phyloP scores from a whole-genome alignment of 2,113 vertebrate genomes.

The Atlantisia rogersi region DNA sequence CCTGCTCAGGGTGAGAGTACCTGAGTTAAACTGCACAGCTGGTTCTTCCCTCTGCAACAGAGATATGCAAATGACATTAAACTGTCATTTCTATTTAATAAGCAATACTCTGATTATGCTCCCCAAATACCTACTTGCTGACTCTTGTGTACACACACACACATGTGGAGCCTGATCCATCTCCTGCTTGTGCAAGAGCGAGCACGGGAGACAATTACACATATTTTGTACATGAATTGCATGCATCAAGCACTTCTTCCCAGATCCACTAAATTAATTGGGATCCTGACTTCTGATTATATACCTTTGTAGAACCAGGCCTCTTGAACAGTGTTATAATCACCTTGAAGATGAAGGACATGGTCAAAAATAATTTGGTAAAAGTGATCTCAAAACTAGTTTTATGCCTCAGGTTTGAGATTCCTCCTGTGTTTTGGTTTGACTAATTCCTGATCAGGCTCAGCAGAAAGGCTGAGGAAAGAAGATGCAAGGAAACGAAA shows the following conservation, averaged over 20 bases:
- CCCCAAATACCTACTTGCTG: neutral
- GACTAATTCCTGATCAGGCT: neutral
- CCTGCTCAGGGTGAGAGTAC: constrained; percentile 83
- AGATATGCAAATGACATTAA: neutral
- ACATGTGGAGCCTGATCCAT: neutral
- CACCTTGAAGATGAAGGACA: neutral
- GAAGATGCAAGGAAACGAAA: neutral
- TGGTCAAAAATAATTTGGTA: neutral
- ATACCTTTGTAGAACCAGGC: neutral
- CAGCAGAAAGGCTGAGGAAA: neutral
- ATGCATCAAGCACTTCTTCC: neutral
- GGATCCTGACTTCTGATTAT: neutral
- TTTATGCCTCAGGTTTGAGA: neutral
- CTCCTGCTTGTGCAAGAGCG: neutral
- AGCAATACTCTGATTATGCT: neutral
- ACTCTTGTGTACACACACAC: neutral
- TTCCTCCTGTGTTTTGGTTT: neutral
- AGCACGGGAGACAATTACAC: neutral
- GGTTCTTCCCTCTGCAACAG: constrained; percentile 86
- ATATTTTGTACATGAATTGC: neutral
- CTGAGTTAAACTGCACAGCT: constrained; percentile 88
- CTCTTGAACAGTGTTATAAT: neutral
- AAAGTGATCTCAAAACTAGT: neutral
- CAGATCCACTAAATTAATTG: neutral
- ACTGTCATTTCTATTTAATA: neutral